These are phyloP conservation scores for Catharus ustulatus DNA, from an alignment of 2,797 vertebrate genomes.

Conservation along the genomic window DNA sequence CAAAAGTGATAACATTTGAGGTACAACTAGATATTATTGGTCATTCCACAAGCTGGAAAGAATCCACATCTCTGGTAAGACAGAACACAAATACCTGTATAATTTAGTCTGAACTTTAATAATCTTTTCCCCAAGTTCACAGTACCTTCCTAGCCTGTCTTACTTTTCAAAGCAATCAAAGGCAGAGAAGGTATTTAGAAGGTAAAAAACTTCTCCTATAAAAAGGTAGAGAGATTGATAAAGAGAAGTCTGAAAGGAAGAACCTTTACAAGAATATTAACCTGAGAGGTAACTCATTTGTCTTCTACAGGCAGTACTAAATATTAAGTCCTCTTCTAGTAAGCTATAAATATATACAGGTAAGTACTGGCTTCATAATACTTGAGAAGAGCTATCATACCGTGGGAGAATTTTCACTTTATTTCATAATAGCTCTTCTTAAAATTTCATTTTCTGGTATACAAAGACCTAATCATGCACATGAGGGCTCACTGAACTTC, in stretches of 20 bases:
- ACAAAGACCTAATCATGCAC: neutral
- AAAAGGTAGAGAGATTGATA: neutral
- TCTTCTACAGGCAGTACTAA: neutral
- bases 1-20: neutral
- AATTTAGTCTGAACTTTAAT: neutral
- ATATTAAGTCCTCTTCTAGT: neutral
- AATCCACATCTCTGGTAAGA: neutral
- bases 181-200: neutral
- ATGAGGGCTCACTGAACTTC: neutral
- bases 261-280: neutral
- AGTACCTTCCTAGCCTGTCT: neutral
- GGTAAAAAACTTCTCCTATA: neutral
- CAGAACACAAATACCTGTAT: neutral
- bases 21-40: neutral
- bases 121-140: neutral
- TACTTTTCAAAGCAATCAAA: neutral
- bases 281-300: neutral
- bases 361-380: neutral
- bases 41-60: neutral
- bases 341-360: neutral
- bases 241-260: neutral
- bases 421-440: neutral
- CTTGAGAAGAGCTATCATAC: neutral
- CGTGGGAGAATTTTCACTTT: neutral
- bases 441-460: neutral